phyloP scores from a whole-genome alignment of 2,888 invertebrate genomes.

The Phragmatobia fuliginosa region DNA sequence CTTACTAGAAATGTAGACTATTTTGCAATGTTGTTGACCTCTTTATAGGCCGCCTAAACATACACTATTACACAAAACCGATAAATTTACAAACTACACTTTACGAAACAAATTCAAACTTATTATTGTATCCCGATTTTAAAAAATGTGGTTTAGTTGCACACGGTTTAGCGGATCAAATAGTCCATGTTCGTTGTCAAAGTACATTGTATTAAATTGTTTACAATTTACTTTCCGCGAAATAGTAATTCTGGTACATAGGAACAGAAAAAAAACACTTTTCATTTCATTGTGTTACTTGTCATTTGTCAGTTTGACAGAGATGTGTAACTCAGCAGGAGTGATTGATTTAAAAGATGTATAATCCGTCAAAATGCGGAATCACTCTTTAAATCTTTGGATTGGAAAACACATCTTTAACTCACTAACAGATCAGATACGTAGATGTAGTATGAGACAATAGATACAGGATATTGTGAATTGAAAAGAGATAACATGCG shows the following conservation, averaged over 20 bases:
- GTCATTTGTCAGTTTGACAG: conserved; percentile 35
- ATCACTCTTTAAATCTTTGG: too few species aligned
- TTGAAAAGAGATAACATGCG: too few species aligned
- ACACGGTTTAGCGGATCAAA: conserved; percentile 11
- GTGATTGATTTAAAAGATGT: too few species aligned
- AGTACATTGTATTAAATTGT: conserved; percentile 18
- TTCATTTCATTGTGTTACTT: conserved; percentile 37
- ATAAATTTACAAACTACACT: conserved; percentile 51
- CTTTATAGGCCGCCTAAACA: conserved; percentile 67
- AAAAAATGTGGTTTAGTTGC: conserved; percentile 10
- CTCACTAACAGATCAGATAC: too few species aligned
- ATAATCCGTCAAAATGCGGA: too few species aligned
- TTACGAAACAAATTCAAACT: conserved; percentile 29
- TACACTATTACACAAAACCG: conserved; percentile 50
- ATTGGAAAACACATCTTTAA: too few species aligned
- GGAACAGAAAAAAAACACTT: conserved; percentile 37
- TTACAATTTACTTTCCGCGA: conserved; percentile 28
- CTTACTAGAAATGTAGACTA: conserved; percentile 38
- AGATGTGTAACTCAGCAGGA: too few species aligned
- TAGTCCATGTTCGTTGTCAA: background rate
- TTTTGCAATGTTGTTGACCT: conserved; percentile 66
- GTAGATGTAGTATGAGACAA: too few species aligned
- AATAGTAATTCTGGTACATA: conserved; percentile 17
- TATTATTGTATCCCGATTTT: conserved; percentile 20
- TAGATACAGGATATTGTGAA: too few species aligned